Evolutionary conservation across 2,888 invertebrate genomes (phyloP).

Genomic region (Apoderus coryli): DNA sequence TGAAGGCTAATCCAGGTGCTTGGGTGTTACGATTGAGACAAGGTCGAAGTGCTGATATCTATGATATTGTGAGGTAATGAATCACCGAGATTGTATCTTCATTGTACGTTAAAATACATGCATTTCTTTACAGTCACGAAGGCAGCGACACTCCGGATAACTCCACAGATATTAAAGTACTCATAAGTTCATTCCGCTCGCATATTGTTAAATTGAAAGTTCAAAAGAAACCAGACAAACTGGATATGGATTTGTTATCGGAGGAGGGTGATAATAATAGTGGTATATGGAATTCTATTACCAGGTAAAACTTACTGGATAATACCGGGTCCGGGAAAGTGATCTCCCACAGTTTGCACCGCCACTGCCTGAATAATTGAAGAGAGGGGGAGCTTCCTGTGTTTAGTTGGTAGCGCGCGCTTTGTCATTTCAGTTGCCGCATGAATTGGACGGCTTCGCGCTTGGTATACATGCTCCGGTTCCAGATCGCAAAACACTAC

Average conservation of each 20-base stretch:
- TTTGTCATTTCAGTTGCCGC: constrained; percentile 3
- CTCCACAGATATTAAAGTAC: constrained; percentile 57
- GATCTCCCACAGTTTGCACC: no score
- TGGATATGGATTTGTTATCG: constrained; percentile 70
- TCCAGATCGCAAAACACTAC: constrained; percentile 13
- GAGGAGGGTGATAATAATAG: constrained; percentile 65
- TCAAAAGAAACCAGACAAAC: constrained; percentile 79
- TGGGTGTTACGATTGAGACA: constrained; percentile 83
- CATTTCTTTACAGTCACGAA: constrained; percentile 45
- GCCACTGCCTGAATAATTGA: no score
- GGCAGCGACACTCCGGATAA: constrained; percentile 58
- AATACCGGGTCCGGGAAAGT: no score
- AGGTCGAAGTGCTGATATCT: constrained; percentile 89
- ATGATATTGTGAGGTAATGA: constrained; percentile 65
- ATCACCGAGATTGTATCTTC: neutral
- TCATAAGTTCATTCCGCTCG: constrained; percentile 72
- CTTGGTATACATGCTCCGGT: constrained; percentile 11
- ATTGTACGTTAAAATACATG: constrained; percentile 2
- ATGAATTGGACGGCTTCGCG: constrained; percentile 10
- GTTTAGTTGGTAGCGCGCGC: constrained; percentile 1
- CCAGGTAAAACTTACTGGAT: constrained; percentile 50
- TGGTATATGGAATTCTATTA: constrained; percentile 90
- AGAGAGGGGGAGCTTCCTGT: constrained; percentile 5
- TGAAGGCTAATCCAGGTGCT: constrained; percentile 95
- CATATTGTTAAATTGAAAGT: constrained; percentile 86